These are phyloP conservation scores for Drosophila stalkeri DNA, from an alignment of 2,888 invertebrate species.

Conservation along the genomic window DNA sequence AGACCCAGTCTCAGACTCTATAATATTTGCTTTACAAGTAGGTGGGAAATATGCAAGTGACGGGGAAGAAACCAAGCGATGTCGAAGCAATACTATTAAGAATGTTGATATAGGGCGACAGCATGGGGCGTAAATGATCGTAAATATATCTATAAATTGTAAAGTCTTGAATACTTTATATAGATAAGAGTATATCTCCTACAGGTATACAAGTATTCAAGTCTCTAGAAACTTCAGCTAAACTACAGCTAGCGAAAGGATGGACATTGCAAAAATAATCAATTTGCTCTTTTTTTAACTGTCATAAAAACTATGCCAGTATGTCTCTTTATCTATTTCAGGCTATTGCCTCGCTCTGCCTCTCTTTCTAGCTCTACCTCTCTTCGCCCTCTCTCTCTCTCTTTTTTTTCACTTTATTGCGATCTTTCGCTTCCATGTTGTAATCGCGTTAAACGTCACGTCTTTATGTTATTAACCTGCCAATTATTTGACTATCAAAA, in stretches of 20 bases:
- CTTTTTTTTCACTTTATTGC: conserved; percentile 20
- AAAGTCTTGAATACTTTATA: not conserved
- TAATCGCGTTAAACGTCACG: conserved; percentile 61
- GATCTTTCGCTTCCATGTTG: conserved; percentile 57
- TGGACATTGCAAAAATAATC: not conserved
- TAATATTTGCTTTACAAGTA: conserved; percentile 15
- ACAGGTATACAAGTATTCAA: not conserved
- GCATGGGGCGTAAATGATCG: not conserved
- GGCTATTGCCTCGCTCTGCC: not conserved
- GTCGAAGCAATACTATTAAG: not conserved
- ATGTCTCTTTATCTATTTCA: conserved; percentile 4
- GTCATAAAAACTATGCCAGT: conserved; percentile 26
- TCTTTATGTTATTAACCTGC: conserved; percentile 69
- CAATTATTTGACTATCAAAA: conserved; percentile 67
- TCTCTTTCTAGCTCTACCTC: not conserved
- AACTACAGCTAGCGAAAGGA: not conserved
- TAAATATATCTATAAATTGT: not conserved
- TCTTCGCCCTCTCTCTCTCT: not conserved
- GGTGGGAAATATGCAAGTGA: conserved; percentile 10
- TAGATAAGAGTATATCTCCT: not conserved
- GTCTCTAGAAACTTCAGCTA: not conserved
- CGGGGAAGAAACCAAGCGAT: not conserved
- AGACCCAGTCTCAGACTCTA: conserved; percentile 1
- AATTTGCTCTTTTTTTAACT: not conserved
- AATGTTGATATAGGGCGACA: not conserved